Evolutionary conservation across 2,113 vertebrate species (phyloP), one percentile per base, ranked within the genome.

Genomic region (Struthidea cinerea): DNA sequence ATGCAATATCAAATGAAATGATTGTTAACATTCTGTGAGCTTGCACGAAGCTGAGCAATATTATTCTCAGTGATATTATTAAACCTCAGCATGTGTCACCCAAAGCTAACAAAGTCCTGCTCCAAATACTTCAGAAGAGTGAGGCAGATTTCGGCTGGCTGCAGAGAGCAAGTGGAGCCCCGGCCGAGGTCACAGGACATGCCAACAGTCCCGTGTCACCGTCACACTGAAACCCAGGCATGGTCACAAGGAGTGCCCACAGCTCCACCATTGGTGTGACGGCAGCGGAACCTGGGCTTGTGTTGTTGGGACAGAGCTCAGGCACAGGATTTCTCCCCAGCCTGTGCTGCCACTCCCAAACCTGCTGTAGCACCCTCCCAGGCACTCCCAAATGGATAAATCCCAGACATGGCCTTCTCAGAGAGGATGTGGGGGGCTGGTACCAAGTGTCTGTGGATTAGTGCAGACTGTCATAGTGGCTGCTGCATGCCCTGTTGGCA

Each of bases 121-220:
- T 35, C 28, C 1, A 60, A 77, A 68, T 8, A 13, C 41, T 28
- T 33, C 81, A 46, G 73, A 35, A 39, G 55, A 71, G 49, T 0
- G 0, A 67, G 59, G 46, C 63, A 47, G 75, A 4, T 70, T 39
- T 37, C 75, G 46, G 17, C 28, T 1, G 2, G 32, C 65, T 53
- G n/a, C 56, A 85, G 61, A 39, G 27, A 39, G 69, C 11, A 4
- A 12, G 24, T 2, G 13, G 21, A 83, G 35, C 35, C 67, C 53
- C 0, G 1, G 57, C 23, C 7, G 9, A 41, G 44, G 44, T 7
- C 35, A 13, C 14, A 24, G 60, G n/a, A 49, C 2, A 0, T 22
- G 26, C n/a, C 50, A 1, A 0, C 16, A 23, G 60, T 6, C 24
- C 63, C 0, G 0, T 39, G 0, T 39, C 56, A 32, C 65, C 10